These are phyloP conservation scores for Crambe crambe DNA, from an alignment of 37 sponge, comb jelly and placozoan species.

Conservation along the genomic window DNA sequence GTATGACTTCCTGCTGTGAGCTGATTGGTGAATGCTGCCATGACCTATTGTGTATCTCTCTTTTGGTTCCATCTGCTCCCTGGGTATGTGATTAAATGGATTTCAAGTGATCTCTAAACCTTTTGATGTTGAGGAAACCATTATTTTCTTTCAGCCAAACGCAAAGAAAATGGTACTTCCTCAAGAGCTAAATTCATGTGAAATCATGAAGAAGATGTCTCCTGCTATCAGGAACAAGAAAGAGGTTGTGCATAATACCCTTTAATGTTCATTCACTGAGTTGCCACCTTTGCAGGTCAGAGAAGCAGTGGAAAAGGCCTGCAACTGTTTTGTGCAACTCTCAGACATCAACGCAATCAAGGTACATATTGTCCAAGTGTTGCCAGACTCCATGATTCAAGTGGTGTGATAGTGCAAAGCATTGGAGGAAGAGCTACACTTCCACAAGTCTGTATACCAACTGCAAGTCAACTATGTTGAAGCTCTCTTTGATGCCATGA, in stretches of 20 bases:
- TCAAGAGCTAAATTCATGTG: neutral
- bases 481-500: conserved; percentile 35
- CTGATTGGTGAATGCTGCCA: conserved; percentile 41
- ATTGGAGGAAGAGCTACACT: conserved; percentile 33
- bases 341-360: conserved; percentile 14
- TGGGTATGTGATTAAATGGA: conserved; percentile 45
- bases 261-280: neutral
- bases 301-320: conserved; percentile 22
- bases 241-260: conserved; percentile 26
- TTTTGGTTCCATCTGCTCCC: conserved; percentile 60
- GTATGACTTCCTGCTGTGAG: conserved; percentile 8
- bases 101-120: neutral
- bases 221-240: conserved; percentile 35
- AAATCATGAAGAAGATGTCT: conserved; percentile 34
- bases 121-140: too few species aligned
- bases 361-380: conserved; percentile 5
- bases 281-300: conserved; percentile 21
- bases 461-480: conserved; percentile 38
- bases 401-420: conserved; percentile 19
- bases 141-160: too few species aligned
- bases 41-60: conserved; percentile 51
- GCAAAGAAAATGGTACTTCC: neutral
- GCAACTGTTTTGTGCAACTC: conserved; percentile 20
- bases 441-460: conserved; percentile 43
- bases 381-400: neutral